Percentiles rank a stretch among this genome's conserved stretches.
phyloP scores from a whole-genome alignment of 2,888 invertebrate genomes.

The Diarsia brunnea region DNA sequence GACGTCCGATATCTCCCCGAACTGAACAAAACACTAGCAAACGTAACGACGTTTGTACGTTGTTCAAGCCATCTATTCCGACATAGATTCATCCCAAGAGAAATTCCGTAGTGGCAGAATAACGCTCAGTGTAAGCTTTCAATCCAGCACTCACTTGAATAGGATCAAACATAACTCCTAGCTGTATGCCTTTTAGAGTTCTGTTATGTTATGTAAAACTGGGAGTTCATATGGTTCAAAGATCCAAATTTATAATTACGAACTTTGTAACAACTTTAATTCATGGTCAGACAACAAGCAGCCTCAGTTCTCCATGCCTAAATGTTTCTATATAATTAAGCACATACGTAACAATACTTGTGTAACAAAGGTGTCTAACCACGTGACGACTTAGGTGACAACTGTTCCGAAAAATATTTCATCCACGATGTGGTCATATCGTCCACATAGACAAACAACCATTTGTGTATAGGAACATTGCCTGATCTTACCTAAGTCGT shows the following conservation, averaged over 20 bases:
- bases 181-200: conserved; percentile 48
- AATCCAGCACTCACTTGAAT: conserved; percentile 71
- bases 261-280: not conserved
- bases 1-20: conserved; percentile 70
- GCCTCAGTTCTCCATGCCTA: not conserved
- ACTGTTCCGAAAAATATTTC: too few relatives aligned
- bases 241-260: too few relatives aligned
- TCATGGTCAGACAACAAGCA: not conserved
- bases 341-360: too few relatives aligned
- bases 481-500: too few relatives aligned
- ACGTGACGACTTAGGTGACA: too few relatives aligned
- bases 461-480: too few relatives aligned
- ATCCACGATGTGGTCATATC: too few relatives aligned
- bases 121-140: conserved; percentile 73
- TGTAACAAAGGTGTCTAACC: too few relatives aligned
- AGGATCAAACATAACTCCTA: conserved; percentile 65
- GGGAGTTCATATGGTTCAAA: not conserved
- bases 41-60: conserved; percentile 75
- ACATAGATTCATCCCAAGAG: conserved; percentile 78
- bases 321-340: not conserved
- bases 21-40: conserved; percentile 69
- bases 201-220: conserved; percentile 32
- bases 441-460: too few relatives aligned
- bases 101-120: conserved; percentile 74
- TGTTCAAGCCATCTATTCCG: conserved; percentile 73